Percentiles rank a stretch among this genome's conserved stretches.
Conservation (phyloP, 2,888 invertebrate species). For the Stegana nigrithorax region DNA sequence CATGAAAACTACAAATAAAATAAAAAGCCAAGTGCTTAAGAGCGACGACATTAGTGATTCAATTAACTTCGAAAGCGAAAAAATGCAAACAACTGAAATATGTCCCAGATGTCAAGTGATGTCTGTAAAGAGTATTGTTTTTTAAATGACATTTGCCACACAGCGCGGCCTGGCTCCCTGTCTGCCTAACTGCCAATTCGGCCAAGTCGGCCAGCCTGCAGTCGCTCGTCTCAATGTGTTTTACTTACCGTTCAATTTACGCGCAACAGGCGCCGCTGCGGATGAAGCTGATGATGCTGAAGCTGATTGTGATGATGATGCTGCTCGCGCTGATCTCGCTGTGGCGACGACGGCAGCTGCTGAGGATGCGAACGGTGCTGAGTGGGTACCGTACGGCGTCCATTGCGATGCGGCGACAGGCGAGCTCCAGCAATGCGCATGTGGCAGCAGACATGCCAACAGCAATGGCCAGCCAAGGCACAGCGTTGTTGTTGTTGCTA, state of each 20-base stretch:
- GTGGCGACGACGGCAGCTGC: conserved; percentile 11
- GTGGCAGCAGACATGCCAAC: conserved; percentile 36
- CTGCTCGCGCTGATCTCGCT: not conserved
- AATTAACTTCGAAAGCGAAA: no score
- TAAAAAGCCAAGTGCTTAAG: no score
- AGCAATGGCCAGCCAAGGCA: conserved; percentile 33
- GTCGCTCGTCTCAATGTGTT: no score
- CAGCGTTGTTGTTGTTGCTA: conserved; percentile 23
- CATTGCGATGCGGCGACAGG: conserved; percentile 30
- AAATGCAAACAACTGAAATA: no score
- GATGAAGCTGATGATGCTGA: conserved; percentile 27
- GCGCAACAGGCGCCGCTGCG: conserved; percentile 24
- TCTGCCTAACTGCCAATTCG: no score
- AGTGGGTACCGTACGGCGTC: conserved; percentile 29
- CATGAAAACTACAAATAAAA: not conserved
- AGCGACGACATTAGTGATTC: no score
- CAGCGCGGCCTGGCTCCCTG: no score
- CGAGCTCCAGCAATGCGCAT: conserved; percentile 30
- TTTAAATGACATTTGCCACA: no score
- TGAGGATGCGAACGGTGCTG: no score
- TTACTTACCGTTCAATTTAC: conserved; percentile 49
- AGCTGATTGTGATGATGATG: not conserved
- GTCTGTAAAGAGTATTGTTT: no score
- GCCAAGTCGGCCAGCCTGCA: no score
- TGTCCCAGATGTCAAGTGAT: no score